Base-by-base conservation (phyloP, 2,113 vertebrate species). In the Hydrochoerus hydrochaeris region DNA sequence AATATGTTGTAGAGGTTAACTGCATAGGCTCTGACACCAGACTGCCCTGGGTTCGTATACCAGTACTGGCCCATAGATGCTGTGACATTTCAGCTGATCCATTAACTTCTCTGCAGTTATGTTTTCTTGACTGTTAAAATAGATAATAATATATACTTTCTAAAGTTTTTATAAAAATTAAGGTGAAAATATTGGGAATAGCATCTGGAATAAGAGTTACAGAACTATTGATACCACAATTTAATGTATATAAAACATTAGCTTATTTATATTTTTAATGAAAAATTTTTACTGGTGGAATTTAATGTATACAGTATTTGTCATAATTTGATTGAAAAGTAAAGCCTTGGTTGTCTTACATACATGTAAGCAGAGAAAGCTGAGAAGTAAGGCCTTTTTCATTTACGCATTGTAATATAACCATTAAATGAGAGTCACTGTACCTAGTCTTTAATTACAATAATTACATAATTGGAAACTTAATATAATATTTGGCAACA, bases 81-180 rank as follows among this genome's bases (percentile, higher is more conserved):
- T 73, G 20, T 3, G 6, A 77, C 65, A 0, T 32, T 80, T 84
- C 28, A 84, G 44, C 75, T 26, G 58, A 32, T 80, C 32, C 32
- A 30, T 54, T 91, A 81, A 60, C 30, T 88, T 91, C 44, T 82
- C 17, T 80, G 17, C n/a, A 63, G 20, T n/a, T 83, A 73, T 63
- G 19, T 94, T 94, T 58, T 60, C 32, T 83, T 46, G 77, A 19
- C 12, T 92, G 85, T 87, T 95, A 88, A 86, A 91, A 52, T n/a
- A 44, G 35, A 57, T 90, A 80, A 44, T 11, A 89, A n/a, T 88
- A 11, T 13, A 24, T 75, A 67, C 87, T 90, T 80, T 57, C 44
- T 90, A 90, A 87, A 46, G 4, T n/a, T 91, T 81, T 83, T 60
- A 44, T 83, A n/a, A 65, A 41, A 73, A 38, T 41, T 41, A 94